Base-by-base conservation (phyloP, 1,140 invertebrate genomes). In the Ceratina calcarata region DNA sequence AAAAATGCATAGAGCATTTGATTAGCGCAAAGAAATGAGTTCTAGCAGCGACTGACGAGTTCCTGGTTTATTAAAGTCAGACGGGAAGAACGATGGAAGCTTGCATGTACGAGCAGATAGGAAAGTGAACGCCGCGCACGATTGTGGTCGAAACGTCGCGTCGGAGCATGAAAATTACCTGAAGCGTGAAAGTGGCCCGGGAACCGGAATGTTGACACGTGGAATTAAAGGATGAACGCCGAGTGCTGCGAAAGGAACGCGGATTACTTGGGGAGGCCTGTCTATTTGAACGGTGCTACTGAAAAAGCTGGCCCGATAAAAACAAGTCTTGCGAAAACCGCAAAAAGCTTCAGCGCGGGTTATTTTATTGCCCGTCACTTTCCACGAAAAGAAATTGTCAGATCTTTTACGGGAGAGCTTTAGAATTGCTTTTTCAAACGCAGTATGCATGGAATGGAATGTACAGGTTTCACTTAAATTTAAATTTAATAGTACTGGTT, bases 181-280 rank as follows among this genome's bases (percentile, higher is more conserved):
- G 2, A 12, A 37, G 20, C 15, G n/a, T 53, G 58, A 61, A 71
- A 62, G 16, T 53, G 37, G 37, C 3, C 16, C n/a, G 24, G n/a
- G 27, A 10, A 2, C n/a, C 1, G 2, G 27, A n/a, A 53, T 51
- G 75, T 62, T 62, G 67, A 78, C 24, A 55, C 45, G 45, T 4
- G 58, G 67, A 71, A 71, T 78, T 62, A 71, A 71, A 53, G 45
- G 75, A 78, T 70, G n/a, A 62, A 62, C 27, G 64, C 2, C 37
- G 15, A 8, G 2, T 4, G 15, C 18, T 16, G 53, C n/a, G 55
- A 69, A 60, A 68, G n/a, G n/a, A 32, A 27, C 55, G 24, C 22
- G 20, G 75, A 71, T 64, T 71, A 53, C 1, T 7, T 49, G 37
- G n/a, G 16, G 8, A 32, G 55, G 49, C 24, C n/a, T n/a, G 45